Percentiles rank a stretch among this genome's conserved stretches.
Evolutionary conservation across 2,888 invertebrate genomes (phyloP).

Genomic region (Pandemis corylana): DNA sequence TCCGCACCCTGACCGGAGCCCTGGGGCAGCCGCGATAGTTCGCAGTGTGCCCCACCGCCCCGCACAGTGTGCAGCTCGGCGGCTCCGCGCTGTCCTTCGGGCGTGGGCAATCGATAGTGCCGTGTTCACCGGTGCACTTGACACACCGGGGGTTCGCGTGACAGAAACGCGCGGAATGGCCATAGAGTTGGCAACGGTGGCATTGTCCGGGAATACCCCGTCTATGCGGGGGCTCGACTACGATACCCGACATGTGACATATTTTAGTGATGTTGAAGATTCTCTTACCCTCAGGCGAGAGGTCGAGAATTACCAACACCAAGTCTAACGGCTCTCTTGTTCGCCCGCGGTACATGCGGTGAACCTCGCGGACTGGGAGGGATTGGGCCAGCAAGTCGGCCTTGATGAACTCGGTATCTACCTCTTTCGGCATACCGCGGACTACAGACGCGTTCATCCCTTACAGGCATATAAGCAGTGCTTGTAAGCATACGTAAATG

Average conservation of each 20-base stretch:
- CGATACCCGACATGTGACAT: background rate
- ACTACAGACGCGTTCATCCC: too few species aligned
- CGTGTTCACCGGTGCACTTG: too few species aligned
- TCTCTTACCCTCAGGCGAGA: slow-evolving; percentile 4
- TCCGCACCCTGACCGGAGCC: too few species aligned
- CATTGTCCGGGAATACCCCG: background rate
- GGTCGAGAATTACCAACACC: background rate
- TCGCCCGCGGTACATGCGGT: background rate
- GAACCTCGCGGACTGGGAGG: background rate
- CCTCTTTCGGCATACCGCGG: too few species aligned
- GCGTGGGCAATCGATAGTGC: background rate
- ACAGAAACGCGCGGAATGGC: too few species aligned
- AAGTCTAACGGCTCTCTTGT: background rate
- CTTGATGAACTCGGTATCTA: too few species aligned
- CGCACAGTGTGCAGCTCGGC: background rate
- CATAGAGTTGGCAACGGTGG: background rate
- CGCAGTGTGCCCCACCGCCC: background rate
- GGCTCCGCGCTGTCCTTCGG: background rate
- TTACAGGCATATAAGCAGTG: too few species aligned
- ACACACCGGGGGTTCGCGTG: too few species aligned
- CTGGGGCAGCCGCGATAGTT: background rate
- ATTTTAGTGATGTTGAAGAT: background rate
- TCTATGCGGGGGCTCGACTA: background rate
- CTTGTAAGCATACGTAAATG: too few species aligned
- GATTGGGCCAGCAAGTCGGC: too few species aligned